Conservation (phyloP, 2,113 vertebrate genomes). For the Oenanthe oenanthe region DNA sequence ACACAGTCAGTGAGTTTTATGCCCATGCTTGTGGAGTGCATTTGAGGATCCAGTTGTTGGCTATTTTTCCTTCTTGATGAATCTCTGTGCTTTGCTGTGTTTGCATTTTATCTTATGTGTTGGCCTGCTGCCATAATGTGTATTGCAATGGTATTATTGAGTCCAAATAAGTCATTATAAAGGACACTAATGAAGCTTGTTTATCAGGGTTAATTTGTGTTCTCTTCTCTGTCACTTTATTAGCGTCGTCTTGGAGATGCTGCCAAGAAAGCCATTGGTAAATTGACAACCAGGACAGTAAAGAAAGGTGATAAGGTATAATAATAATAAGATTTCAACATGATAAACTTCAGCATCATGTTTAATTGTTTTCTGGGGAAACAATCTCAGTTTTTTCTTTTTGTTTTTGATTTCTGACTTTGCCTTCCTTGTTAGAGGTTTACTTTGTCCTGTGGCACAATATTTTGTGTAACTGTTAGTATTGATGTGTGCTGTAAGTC, state of each 20-base stretch:
- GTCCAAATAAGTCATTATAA: slow-evolving; percentile 25
- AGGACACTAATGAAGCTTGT: slow-evolving; percentile 18
- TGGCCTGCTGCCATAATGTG: neutral
- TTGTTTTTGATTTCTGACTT: neutral
- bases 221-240: slow-evolving; percentile 62
- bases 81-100: neutral
- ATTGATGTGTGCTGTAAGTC: neutral
- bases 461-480: neutral
- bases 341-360: neutral
- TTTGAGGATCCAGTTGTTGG: neutral
- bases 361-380: neutral
- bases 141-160: neutral
- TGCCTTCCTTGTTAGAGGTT: neutral
- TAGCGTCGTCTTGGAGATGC: slow-evolving; percentile 96
- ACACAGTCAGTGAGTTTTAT: neutral
- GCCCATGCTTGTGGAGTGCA: neutral
- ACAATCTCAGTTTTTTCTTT: neutral
- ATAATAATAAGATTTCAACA: neutral
- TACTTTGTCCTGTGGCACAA: neutral
- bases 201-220: slow-evolving; percentile 52
- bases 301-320: slow-evolving; percentile 97
- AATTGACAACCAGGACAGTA: slow-evolving; percentile 94
- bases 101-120: neutral
- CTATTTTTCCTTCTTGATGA: neutral
- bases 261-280: slow-evolving; percentile 95